phyloP scores from a whole-genome alignment of 2,113 vertebrate species.

The Charina bottae region DNA sequence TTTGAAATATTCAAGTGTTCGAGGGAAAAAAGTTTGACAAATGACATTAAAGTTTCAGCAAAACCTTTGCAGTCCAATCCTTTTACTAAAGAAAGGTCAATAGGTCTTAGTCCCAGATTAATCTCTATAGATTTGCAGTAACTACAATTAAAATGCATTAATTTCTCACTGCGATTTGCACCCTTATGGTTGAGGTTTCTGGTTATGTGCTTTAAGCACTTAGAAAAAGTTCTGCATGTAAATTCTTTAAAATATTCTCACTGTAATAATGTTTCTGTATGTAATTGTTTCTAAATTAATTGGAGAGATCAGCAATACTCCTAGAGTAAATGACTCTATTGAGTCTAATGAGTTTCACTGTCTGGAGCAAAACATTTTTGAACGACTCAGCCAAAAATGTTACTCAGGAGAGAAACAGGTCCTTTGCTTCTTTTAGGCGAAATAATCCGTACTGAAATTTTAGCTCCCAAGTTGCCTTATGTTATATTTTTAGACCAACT shows the following conservation, averaged over 20 bases:
- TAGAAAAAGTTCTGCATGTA: not conserved
- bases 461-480: slow-evolving; percentile 9
- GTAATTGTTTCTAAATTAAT: rapidly evolving
- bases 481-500: not conserved
- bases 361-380: not conserved
- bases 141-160: not conserved
- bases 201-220: not conserved
- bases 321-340: not conserved
- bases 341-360: not conserved
- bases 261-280: not conserved
- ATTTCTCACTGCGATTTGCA: not conserved
- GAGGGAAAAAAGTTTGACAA: not conserved
- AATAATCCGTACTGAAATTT: not conserved
- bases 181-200: not conserved
- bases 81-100: not conserved
- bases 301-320: too few species aligned
- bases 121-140: not conserved
- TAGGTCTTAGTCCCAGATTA: not conserved
- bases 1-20: not conserved
- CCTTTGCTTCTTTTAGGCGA: slow-evolving; percentile 9
- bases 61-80: not conserved
- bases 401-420: not conserved
- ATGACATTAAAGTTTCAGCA: not conserved
- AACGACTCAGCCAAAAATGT: not conserved
- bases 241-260: not conserved